Conservation (phyloP, 2,113 vertebrate species). For the Cynopterus brachyotis region DNA sequence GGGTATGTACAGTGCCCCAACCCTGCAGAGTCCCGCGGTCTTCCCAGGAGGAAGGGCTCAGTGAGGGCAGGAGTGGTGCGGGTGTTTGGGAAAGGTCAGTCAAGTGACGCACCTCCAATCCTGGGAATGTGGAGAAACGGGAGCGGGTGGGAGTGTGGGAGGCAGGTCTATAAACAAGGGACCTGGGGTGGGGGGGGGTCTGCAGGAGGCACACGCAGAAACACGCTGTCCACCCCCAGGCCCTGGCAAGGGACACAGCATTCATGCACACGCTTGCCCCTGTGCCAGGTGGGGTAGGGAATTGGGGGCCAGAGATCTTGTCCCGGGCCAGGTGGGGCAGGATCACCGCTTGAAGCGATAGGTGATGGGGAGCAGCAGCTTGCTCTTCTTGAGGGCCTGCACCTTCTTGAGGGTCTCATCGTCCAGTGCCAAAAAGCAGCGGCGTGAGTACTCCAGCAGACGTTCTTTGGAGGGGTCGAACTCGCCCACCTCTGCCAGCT, state of each 20-base stretch:
- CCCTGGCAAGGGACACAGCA: neutral
- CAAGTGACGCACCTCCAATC: neutral
- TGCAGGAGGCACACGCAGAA: neutral
- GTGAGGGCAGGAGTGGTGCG: neutral
- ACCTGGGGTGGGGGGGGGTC: neutral
- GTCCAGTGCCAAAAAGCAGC: constrained; percentile 91
- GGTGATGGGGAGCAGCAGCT: constrained; percentile 92
- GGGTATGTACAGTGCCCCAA: neutral
- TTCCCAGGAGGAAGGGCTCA: neutral
- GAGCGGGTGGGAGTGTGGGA: neutral
- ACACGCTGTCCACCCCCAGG: neutral
- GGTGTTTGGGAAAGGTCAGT: neutral
- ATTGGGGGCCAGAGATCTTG: neutral
- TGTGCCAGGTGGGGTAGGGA: too few species aligned
- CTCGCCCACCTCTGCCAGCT: constrained; percentile 91
- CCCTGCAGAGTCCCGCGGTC: neutral
- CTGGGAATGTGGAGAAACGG: neutral
- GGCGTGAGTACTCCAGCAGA: constrained; percentile 92
- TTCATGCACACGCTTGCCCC: too few species aligned
- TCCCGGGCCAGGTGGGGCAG: neutral
- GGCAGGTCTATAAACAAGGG: neutral
- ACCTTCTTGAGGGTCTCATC: constrained; percentile 92
- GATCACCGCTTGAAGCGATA: constrained; percentile 89
- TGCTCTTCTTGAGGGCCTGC: constrained; percentile 93
- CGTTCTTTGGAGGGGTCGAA: constrained; percentile 94